Conservation (phyloP, 1,140 invertebrate genomes). For the Laupala kohalensis region DNA sequence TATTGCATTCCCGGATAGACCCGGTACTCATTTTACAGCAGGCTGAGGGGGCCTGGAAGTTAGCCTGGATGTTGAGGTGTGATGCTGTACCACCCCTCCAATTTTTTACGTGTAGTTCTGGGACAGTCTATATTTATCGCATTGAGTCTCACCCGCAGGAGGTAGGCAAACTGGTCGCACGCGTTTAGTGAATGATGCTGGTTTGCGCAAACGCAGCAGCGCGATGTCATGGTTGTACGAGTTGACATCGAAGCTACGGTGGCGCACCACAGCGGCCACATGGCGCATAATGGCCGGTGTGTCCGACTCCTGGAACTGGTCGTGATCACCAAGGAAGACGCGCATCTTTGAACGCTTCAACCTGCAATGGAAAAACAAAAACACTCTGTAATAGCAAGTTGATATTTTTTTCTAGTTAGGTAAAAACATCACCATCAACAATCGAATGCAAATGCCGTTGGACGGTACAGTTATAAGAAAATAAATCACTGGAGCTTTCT, state of each 20-base stretch:
- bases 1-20: no score
- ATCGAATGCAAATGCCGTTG: no score
- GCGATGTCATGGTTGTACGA: conserved; percentile 82
- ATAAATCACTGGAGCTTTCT: no score
- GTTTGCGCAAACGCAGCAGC: conserved; percentile 57
- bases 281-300: conserved; percentile 61
- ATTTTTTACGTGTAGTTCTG: no score
- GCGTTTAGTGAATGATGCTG: conserved; percentile 61
- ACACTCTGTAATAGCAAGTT: not conserved
- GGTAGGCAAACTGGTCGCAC: conserved; percentile 71
- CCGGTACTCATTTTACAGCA: no score
- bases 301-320: conserved; percentile 63
- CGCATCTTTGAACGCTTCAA: conserved; percentile 63
- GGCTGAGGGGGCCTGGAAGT: no score
- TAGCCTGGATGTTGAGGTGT: no score
- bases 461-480: no score
- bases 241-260: conserved; percentile 67
- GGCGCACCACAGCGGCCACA: conserved; percentile 60
- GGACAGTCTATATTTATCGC: no score
- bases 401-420: not conserved
- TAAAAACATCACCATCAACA: no score
- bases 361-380: conserved; percentile 28
- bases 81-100: no score
- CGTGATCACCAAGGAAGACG: conserved; percentile 65
- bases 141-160: conserved; percentile 39